phyloP scores from a whole-genome alignment of 1,140 invertebrate species.

The Lucilia sericata region DNA sequence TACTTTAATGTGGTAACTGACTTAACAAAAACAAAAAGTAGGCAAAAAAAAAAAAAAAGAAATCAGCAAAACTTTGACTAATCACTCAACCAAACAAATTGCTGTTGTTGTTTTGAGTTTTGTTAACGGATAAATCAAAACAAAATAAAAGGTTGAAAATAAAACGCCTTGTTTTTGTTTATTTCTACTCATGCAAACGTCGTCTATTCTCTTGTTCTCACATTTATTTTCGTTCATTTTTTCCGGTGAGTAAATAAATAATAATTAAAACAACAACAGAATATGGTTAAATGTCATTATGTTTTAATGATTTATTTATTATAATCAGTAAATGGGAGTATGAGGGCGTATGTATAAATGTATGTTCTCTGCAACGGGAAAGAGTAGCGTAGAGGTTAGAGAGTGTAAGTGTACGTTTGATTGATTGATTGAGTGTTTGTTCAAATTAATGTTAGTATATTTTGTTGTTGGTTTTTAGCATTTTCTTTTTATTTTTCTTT shows the following conservation, averaged over 20 bases:
- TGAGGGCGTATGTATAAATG: background rate
- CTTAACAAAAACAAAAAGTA: background rate
- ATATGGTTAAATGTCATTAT: background rate
- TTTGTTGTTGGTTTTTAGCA: background rate
- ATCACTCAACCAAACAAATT: background rate
- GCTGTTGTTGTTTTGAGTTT: background rate
- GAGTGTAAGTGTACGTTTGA: background rate
- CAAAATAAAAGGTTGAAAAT: background rate
- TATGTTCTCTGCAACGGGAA: background rate
- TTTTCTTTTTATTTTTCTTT: background rate
- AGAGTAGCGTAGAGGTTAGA: background rate
- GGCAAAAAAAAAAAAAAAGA: background rate
- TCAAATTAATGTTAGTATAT: background rate
- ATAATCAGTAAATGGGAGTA: background rate
- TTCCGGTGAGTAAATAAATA: background rate
- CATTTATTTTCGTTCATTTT: background rate
- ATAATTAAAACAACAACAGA: background rate
- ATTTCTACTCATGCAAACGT: background rate
- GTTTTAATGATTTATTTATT: slow-evolving; percentile 22
- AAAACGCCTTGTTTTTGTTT: background rate
- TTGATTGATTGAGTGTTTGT: background rate
- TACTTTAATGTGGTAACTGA: background rate
- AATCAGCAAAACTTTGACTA: background rate
- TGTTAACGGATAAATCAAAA: slow-evolving; percentile 15
- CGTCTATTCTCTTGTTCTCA: background rate